A percentile compares a stretch with the other conserved stretches of the same genome.
Conservation (phyloP, 37 sponge, comb jelly and placozoan species). For the Chondrosia reniformis region DNA sequence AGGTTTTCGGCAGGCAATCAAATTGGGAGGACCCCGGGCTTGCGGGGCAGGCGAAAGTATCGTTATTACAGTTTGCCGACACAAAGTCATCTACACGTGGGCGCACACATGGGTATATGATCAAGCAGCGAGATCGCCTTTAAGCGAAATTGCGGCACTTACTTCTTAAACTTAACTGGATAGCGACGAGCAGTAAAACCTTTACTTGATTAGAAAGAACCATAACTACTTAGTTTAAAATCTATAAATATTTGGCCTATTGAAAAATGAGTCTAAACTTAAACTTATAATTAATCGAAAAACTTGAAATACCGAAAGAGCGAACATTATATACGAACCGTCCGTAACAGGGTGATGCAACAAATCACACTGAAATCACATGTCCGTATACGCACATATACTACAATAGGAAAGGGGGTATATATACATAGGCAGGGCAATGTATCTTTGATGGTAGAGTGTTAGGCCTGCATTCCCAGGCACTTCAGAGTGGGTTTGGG, state of each 20-base stretch:
- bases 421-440: not conserved
- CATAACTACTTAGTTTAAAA: not conserved
- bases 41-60: not conserved
- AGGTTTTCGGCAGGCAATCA: not conserved
- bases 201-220: too few relatives aligned
- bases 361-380: not conserved
- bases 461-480: conserved; percentile 40
- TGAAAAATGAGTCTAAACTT: too few relatives aligned
- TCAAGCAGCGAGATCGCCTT: not conserved
- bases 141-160: too few relatives aligned
- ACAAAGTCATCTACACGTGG: too few relatives aligned
- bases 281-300: too few relatives aligned
- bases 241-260: too few relatives aligned
- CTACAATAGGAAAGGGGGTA: not conserved
- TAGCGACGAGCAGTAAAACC: too few relatives aligned
- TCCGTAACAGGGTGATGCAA: too few relatives aligned
- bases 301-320: too few relatives aligned
- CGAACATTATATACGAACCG: too few relatives aligned
- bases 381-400: not conserved
- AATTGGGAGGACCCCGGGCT: not conserved
- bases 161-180: too few relatives aligned
- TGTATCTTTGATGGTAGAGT: not conserved
- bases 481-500: conserved; percentile 57
- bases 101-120: not conserved
- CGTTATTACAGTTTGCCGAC: not conserved